These are phyloP conservation scores for Myopa testacea DNA, from an alignment of 2,888 invertebrate genomes.

Conservation along the genomic window DNA sequence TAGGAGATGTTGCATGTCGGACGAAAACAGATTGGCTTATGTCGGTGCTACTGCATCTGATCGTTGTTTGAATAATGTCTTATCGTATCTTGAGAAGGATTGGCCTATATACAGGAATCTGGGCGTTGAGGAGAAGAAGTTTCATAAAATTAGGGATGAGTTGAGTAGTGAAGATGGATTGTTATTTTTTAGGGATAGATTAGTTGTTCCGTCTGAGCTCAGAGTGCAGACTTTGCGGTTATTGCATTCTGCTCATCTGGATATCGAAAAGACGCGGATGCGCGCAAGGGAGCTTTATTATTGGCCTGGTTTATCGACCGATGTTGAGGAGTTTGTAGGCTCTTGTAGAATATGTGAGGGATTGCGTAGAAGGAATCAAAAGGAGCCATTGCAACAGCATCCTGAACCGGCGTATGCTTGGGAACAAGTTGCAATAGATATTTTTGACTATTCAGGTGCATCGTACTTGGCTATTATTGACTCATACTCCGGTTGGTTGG, in stretches of 20 bases:
- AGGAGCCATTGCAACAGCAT: constrained; percentile 44
- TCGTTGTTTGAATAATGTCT: constrained; percentile 19
- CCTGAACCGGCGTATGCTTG: constrained; percentile 45
- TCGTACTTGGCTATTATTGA: constrained; percentile 41
- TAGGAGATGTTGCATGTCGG: constrained; percentile 18
- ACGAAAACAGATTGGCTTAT: constrained; percentile 39
- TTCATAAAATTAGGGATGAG: no score
- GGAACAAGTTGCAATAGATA: constrained; percentile 55
- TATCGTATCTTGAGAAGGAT: constrained; percentile 22
- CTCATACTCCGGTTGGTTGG: constrained; percentile 48
- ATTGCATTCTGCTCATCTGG: constrained; percentile 52
- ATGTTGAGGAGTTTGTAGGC: constrained; percentile 47
- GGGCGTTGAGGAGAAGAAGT: not conserved
- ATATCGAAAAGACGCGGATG: constrained; percentile 51
- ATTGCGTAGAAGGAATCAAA: constrained; percentile 38
- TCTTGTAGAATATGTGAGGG: constrained; percentile 44
- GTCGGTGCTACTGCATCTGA: constrained; percentile 33
- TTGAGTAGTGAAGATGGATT: no score
- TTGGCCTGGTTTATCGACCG: constrained; percentile 50
- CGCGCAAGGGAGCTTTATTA: constrained; percentile 50
- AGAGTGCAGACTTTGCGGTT: constrained; percentile 44
- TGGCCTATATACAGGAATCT: constrained; percentile 37
- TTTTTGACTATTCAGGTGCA: constrained; percentile 49
- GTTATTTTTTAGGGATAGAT: no score
- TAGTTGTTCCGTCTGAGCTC: constrained; percentile 38